Base-by-base conservation (phyloP, 2,113 vertebrate species). In the Meriones unguiculatus region DNA sequence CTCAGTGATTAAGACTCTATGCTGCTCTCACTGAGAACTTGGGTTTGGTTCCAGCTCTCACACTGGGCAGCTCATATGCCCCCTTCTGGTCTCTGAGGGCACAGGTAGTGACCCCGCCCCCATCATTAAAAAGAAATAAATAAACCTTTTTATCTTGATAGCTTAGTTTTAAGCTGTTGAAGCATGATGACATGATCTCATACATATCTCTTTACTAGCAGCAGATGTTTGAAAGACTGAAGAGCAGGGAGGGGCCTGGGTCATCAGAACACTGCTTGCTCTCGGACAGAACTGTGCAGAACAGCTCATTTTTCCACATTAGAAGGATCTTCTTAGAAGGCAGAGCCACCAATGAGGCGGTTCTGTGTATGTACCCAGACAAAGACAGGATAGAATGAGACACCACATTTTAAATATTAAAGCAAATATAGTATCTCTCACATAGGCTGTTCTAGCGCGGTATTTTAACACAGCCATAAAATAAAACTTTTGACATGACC, bases 401-500 rank as follows among this genome's bases (percentile, higher is more conserved):
- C 7, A 89, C 11, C 20, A 30, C 54, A 35, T 57, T 84, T 95
- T 88, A 95, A 96, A 85, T 93, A 95, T 72, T 80, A 85, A 94
- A 92, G 72, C 30, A 92, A 18, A 54, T 7, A 80, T 18, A 90
- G 84, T 82, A 87, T 57, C 41, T 75, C 91, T 69, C 3, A 57
- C 92, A 87, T 70, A 91, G 5, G 54, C 3, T 93, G n/a, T 89
- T 91, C 69, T 89, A 91, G 90, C 80, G 82, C 94, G 86, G 84
- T 64, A 75, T 0, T 92, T 4, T 38, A 73, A 93, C 75, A 75
- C 8, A 97, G 89, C 78, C 35, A 94, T 92, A 77, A 11, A 50
- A 95, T 52, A 59, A 28, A 97, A 96, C 52, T 96, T 97, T 87
- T 78, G 50, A 96, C 93, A 90, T 91, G 81, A n/a, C 64, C 95